Evolutionary conservation across 1,140 invertebrate genomes (phyloP), one percentile per base, ranked within the genome.

Genomic region (Neuroterus valhalla): DNA sequence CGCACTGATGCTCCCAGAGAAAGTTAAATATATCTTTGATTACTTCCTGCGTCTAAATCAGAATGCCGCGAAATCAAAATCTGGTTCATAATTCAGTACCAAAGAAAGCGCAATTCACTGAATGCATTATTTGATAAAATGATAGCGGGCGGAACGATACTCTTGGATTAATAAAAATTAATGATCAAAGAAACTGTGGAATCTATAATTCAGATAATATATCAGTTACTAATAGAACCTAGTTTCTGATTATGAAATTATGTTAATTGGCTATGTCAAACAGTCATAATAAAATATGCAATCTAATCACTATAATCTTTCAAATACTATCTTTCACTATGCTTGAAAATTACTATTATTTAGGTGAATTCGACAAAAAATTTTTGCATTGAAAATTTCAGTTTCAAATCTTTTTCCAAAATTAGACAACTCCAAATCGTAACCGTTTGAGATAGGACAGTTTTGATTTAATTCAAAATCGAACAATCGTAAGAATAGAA

Each of bases 1-100:
- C 55, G 55, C 55, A 62, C 55, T 23, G 55, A 62, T 62, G 55
- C 26, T 62, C n/a, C 31, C 55, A 62, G 55, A 15, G 55, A 62
- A 62, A 62, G 55, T 62, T 2, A 0, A 31, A 31, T 62, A 62
- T 31, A 62, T 62, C 55, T 62, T 23, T 62, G 55, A 62, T 62
- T 62, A 62, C 55, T 62, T 62, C 31, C 55, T 12, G 31, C 11
- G 14, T 26, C 55, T 62, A 5, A 8, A 38, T 38, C 31, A 62
- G 21, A 62, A 31, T 26, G 11, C 21, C 23, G 26, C 55, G 14
- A 23, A 55, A 55, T 31, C 23, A 62, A 38, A 62, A 31, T 38
- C 26, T 62, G 14, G 6, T 31, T 55, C 14, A 55, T 55, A 23
- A 55, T 62, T 62, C 15, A 48, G n/a, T n/a, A n/a, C 17, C 17